These are phyloP conservation scores for Lophotis ruficrista DNA, from an alignment of 2,113 vertebrate species.

Conservation along the genomic window DNA sequence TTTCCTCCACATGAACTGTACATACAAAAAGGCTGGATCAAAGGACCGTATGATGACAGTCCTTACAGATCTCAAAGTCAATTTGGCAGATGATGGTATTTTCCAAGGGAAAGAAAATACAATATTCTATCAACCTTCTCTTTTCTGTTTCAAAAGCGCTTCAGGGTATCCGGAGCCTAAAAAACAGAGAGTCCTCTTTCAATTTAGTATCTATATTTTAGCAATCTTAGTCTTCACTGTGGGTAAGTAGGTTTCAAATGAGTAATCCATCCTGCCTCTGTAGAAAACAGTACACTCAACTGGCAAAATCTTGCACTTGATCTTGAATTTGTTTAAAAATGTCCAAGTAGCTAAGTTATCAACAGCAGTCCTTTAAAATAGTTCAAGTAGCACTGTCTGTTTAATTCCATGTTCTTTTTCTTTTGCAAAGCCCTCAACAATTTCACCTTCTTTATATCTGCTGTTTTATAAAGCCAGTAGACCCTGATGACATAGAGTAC, in stretches of 20 bases:
- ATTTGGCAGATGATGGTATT: background rate
- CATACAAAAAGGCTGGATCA: background rate
- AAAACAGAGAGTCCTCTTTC: background rate
- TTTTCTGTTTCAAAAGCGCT: background rate
- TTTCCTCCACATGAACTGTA: background rate
- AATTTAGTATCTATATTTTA: background rate
- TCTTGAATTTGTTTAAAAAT: background rate
- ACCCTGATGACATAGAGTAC: background rate
- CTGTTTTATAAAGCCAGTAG: background rate
- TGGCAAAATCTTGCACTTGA: background rate
- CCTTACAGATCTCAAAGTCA: background rate
- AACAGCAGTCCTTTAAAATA: background rate
- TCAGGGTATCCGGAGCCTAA: background rate
- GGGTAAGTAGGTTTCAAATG: background rate
- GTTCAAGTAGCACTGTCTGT: background rate
- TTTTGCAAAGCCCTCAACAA: background rate
- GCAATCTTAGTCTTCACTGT: background rate
- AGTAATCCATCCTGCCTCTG: background rate
- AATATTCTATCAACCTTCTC: background rate
- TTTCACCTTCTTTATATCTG: background rate
- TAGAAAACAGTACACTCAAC: background rate
- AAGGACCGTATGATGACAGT: background rate
- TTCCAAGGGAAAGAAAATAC: background rate
- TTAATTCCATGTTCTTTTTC: background rate
- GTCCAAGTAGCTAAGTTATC: background rate